Percentiles rank a stretch among this genome's conserved stretches.
Conservation (phyloP, 2,113 vertebrate genomes). For the Heteronetta atricapilla region DNA sequence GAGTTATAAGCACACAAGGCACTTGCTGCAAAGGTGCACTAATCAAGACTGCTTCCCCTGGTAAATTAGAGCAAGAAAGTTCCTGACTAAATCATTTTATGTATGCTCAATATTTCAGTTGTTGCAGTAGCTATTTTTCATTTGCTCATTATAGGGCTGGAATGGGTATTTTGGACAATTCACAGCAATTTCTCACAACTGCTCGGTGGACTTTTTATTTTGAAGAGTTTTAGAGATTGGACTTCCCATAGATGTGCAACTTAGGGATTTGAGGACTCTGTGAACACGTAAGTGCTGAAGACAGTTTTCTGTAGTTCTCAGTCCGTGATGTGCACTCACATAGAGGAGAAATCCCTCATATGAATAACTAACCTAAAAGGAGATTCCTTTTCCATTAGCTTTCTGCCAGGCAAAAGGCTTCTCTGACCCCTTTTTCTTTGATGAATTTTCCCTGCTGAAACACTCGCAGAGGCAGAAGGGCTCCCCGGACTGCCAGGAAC, state of each 20-base stretch:
- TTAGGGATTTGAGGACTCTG: not conserved
- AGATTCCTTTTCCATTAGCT: not conserved
- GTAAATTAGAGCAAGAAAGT: slow-evolving; percentile 11
- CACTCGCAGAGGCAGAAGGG: not conserved
- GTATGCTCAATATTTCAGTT: not conserved
- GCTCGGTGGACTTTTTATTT: not conserved
- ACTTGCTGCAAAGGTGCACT: not conserved
- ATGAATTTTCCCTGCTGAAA: not conserved
- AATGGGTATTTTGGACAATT: not conserved
- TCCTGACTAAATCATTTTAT: not conserved
- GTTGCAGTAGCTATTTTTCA: not conserved
- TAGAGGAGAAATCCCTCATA: not conserved
- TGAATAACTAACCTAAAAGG: not conserved
- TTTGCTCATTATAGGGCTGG: not conserved
- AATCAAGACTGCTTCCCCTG: not conserved
- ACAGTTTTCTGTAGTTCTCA: not conserved
- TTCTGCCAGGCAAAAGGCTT: not conserved
- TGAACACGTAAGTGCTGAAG: not conserved
- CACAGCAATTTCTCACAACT: not conserved
- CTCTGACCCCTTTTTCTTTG: not conserved
- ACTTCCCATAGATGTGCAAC: not conserved
- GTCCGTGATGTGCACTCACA: accelerated
- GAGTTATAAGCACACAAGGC: not conserved
- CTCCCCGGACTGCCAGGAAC: not conserved
- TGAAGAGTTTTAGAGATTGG: not conserved